phyloP scores from a whole-genome alignment of 2,888 invertebrate genomes.

The Dryobota labecula region DNA sequence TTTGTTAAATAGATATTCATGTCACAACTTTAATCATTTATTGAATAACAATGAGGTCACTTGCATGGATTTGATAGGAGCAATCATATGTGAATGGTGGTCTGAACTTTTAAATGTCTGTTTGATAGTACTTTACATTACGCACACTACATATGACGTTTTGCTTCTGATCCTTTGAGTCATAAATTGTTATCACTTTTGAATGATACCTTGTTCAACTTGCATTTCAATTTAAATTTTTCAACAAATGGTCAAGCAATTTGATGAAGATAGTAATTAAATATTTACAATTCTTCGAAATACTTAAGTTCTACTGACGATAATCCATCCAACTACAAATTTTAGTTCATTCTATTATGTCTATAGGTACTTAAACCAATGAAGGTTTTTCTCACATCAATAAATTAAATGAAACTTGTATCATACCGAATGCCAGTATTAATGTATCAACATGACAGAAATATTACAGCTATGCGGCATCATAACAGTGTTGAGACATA shows the following conservation, averaged over 20 bases:
- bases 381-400: neutral
- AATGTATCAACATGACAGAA: slow-evolving; percentile 51
- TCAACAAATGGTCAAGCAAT: neutral
- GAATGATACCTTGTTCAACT: neutral
- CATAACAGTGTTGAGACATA: slow-evolving; percentile 31
- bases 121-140: slow-evolving; percentile 53
- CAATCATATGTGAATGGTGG: slow-evolving; percentile 50
- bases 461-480: slow-evolving; percentile 43
- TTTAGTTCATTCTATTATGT: neutral
- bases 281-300: neutral
- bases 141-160: slow-evolving; percentile 9
- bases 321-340: neutral
- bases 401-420: slow-evolving; percentile 20
- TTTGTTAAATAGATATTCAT: slow-evolving; percentile 56
- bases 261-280: neutral
- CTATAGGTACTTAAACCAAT: neutral
- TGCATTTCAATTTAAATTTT: neutral
- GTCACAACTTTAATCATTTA: slow-evolving; percentile 63
- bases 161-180: slow-evolving; percentile 9
- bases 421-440: slow-evolving; percentile 19
- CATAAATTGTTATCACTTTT: slow-evolving; percentile 3
- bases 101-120: slow-evolving; percentile 44
- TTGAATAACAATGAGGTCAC: slow-evolving; percentile 66
- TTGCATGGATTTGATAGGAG: slow-evolving; percentile 48
- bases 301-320: too few species aligned